phyloP scores from a whole-genome alignment of 2,888 invertebrate genomes.

The Metopia argyrocephala region DNA sequence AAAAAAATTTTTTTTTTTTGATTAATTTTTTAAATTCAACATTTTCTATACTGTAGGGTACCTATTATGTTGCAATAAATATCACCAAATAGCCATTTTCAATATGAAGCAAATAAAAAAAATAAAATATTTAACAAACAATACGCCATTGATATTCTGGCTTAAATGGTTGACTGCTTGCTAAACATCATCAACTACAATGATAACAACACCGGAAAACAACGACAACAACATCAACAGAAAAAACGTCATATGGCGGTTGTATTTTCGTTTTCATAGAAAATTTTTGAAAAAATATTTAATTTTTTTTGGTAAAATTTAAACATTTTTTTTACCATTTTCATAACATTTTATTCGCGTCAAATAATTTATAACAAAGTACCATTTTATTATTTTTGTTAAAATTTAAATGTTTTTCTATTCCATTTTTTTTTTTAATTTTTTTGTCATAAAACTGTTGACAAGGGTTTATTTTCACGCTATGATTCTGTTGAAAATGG shows the following conservation, averaged over 20 bases:
- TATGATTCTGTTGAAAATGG: not conserved
- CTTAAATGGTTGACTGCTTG: not conserved
- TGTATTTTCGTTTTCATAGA: not conserved
- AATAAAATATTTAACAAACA: no score
- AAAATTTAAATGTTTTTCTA: not conserved
- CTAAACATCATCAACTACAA: not conserved
- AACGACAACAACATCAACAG: not conserved
- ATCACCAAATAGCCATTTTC: not conserved
- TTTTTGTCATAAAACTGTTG: not conserved
- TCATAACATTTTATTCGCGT: not conserved
- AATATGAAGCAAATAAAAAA: no score
- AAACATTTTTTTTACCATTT: not conserved
- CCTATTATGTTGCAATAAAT: not conserved
- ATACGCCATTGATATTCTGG: not conserved
- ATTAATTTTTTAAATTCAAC: no score
- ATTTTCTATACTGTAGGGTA: not conserved
- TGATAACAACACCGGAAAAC: not conserved
- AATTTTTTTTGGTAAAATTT: no score
- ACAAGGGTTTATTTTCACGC: not conserved
- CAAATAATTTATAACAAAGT: not conserved
- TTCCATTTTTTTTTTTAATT: not conserved
- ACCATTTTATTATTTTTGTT: not conserved
- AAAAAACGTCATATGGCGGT: not conserved
- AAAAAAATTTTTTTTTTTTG: no score
- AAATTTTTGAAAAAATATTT: not conserved